A percentile compares a stretch with the other conserved stretches of the same genome.
Evolutionary conservation across 2,113 vertebrate genomes (phyloP).

Genomic region (Chiloscyllium plagiosum): DNA sequence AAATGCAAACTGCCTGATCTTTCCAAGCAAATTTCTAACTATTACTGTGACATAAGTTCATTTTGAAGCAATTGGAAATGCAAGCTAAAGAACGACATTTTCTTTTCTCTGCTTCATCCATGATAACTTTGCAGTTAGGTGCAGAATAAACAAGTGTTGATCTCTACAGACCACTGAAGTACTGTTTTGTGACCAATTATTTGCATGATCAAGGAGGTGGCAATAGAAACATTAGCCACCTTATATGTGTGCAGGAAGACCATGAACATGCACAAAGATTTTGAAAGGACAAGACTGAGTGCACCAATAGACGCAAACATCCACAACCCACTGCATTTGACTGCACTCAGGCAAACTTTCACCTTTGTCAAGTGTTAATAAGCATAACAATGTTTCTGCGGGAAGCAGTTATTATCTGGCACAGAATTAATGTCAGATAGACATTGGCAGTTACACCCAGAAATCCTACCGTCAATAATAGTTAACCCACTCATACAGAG

Average conservation of each 20-base stretch:
- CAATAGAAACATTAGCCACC: background rate
- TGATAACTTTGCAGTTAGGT: background rate
- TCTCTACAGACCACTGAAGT: background rate
- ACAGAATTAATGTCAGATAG: background rate
- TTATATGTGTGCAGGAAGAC: background rate
- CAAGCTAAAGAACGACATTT: background rate
- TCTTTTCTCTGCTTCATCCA: background rate
- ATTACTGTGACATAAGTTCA: background rate
- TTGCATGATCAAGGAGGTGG: background rate
- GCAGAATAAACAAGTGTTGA: background rate
- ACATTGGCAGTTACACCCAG: background rate
- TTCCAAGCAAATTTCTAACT: background rate
- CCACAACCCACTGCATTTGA: background rate
- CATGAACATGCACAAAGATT: background rate
- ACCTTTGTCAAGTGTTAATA: background rate
- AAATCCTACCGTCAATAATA: background rate
- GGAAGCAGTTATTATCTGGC: background rate
- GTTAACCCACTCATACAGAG: background rate
- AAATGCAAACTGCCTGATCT: background rate
- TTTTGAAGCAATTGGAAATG: background rate
- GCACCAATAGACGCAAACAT: background rate
- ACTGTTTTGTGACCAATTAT: background rate
- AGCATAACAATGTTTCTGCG: background rate
- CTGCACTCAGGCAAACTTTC: background rate
- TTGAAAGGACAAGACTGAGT: background rate